A percentile compares a stretch with the other conserved stretches of the same genome.
These are phyloP conservation scores for Acropternis orthonyx DNA, from an alignment of 2,797 vertebrate genomes.

Conservation along the genomic window DNA sequence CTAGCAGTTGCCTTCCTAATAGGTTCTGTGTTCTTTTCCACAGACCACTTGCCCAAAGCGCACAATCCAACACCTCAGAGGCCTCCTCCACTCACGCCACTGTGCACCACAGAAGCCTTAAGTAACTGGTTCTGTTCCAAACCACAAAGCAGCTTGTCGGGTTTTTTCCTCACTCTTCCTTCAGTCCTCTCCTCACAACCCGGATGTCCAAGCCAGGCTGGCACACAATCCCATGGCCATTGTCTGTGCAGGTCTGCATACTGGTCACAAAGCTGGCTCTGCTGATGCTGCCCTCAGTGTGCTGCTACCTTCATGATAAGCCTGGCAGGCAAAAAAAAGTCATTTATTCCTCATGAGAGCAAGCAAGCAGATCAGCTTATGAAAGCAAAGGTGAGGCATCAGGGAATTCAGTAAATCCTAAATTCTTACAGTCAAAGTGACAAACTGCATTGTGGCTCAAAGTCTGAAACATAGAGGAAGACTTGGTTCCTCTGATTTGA, in stretches of 20 bases:
- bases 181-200: background rate
- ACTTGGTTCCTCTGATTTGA: background rate
- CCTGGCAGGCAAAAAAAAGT: background rate
- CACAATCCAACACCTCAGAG: background rate
- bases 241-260: fast-evolving
- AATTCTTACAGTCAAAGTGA: background rate
- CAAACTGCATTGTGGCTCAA: background rate
- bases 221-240: background rate
- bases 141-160: fast-evolving
- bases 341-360: background rate
- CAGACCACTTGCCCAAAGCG: background rate
- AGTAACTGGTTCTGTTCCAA: background rate
- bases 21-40: background rate
- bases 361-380: background rate
- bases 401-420: background rate
- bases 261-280: background rate
- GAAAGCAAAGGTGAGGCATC: background rate
- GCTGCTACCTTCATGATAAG: background rate
- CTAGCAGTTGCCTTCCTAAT: background rate
- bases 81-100: background rate
- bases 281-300: background rate
- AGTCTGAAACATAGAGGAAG: background rate
- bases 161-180: background rate
- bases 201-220: background rate
- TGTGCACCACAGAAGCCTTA: background rate